Evolutionary conservation across 2,888 invertebrate genomes (phyloP).

Genomic region (Agrotis clavis): DNA sequence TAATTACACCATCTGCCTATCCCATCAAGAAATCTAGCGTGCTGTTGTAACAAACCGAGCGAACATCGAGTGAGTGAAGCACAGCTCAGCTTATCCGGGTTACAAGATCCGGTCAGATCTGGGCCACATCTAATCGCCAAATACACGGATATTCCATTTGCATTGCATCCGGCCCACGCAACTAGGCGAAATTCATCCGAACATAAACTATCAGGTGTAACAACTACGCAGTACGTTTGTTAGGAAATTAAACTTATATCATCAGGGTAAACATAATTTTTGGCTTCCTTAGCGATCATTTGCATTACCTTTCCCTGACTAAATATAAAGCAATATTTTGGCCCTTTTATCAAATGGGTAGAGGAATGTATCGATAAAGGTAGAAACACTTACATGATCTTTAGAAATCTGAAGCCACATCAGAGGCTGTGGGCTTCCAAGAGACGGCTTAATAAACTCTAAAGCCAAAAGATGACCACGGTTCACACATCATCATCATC

Average conservation of each 20-base stretch:
- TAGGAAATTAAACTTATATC: conserved; percentile 1
- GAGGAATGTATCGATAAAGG: no score
- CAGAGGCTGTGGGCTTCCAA: no score
- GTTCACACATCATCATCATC: no score
- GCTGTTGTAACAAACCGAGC: conserved; percentile 57
- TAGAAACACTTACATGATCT: no score
- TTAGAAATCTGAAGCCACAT: no score
- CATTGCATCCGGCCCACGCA: conserved; percentile 77
- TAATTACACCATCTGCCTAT: conserved; percentile 17
- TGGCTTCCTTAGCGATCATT: background rate
- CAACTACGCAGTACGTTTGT: conserved; percentile 30
- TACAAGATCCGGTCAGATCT: conserved; percentile 77
- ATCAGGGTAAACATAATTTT: background rate
- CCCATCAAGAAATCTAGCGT: conserved; percentile 19
- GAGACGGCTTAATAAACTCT: no score
- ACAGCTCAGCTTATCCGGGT: conserved; percentile 76
- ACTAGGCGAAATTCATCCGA: conserved; percentile 67
- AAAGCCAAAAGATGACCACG: no score
- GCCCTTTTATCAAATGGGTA: background rate
- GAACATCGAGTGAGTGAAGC: conserved; percentile 70
- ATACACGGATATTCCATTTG: conserved; percentile 85
- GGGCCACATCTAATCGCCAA: conserved; percentile 78
- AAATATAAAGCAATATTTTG: background rate
- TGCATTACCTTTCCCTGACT: no score
- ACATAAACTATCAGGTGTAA: conserved; percentile 64